phyloP scores from a whole-genome alignment of 2,113 vertebrate species.

The Pteropus alecto region DNA sequence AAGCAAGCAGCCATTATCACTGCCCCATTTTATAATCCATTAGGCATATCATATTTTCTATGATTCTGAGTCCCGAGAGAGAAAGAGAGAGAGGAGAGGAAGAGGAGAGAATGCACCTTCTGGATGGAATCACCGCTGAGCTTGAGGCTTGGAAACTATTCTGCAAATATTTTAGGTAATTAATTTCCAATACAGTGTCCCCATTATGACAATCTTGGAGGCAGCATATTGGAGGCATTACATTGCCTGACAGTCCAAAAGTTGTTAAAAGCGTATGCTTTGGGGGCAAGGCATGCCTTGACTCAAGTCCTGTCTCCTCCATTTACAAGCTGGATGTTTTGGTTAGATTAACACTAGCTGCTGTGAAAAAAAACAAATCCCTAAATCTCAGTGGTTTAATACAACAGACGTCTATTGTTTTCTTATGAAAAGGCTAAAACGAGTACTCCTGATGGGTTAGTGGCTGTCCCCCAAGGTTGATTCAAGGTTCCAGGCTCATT shows the following conservation, averaged over 20 bases:
- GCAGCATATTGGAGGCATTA: background rate
- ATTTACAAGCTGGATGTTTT: background rate
- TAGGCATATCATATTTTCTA: background rate
- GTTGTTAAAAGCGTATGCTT: background rate
- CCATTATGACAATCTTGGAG: background rate
- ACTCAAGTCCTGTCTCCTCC: background rate
- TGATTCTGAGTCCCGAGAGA: background rate
- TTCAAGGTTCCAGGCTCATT: background rate
- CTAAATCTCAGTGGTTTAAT: background rate
- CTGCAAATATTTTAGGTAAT: background rate
- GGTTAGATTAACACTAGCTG: background rate
- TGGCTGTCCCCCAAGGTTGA: background rate
- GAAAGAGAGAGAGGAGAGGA: background rate
- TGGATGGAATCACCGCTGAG: no score
- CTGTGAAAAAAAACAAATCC: background rate
- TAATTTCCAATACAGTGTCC: background rate
- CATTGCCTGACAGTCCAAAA: background rate
- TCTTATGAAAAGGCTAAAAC: background rate
- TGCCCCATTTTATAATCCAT: background rate
- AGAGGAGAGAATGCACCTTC: background rate
- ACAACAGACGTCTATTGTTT: background rate
- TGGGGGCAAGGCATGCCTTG: background rate
- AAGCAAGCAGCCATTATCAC: background rate
- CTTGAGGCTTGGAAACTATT: background rate
- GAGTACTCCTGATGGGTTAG: no score